Conservation (phyloP, 2,888 invertebrate genomes). For the Ectemnius cavifrons region DNA sequence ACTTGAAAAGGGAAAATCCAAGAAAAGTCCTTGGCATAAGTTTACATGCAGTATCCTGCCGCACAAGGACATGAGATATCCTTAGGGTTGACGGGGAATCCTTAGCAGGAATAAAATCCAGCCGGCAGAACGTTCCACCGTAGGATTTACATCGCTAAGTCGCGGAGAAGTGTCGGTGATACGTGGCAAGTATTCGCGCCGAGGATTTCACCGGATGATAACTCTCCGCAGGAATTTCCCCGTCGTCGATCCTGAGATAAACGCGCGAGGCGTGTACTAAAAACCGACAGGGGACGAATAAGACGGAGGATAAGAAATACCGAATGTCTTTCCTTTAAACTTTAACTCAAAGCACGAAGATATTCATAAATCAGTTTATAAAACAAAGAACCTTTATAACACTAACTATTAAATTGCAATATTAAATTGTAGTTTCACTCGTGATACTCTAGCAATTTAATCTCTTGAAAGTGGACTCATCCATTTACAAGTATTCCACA, state of each 20-base stretch:
- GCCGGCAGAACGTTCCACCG: neutral
- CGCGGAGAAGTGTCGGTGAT: constrained; percentile 48
- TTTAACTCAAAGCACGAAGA: too few relatives aligned
- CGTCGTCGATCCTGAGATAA: constrained; percentile 13
- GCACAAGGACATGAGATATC: neutral
- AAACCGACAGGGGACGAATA: neutral
- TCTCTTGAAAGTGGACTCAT: too few relatives aligned
- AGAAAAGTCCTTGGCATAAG: neutral
- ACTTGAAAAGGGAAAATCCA: too few relatives aligned
- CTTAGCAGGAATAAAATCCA: constrained; percentile 20
- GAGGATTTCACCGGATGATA: constrained; percentile 48
- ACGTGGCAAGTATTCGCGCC: constrained; percentile 46
- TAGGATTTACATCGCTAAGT: constrained; percentile 49
- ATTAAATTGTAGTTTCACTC: too few relatives aligned
- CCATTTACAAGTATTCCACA: too few relatives aligned
- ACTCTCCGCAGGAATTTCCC: constrained; percentile 34
- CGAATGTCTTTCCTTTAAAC: neutral
- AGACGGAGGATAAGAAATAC: neutral
- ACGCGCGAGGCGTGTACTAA: constrained; percentile 6
- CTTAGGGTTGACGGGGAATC: neutral
- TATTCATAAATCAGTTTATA: too few relatives aligned
- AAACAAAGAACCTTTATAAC: too few relatives aligned
- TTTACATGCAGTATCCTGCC: neutral
- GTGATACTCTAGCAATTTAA: too few relatives aligned
- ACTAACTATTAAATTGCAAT: too few relatives aligned